Conservation (phyloP, 2,888 invertebrate species). For the Tinea trinotella region DNA sequence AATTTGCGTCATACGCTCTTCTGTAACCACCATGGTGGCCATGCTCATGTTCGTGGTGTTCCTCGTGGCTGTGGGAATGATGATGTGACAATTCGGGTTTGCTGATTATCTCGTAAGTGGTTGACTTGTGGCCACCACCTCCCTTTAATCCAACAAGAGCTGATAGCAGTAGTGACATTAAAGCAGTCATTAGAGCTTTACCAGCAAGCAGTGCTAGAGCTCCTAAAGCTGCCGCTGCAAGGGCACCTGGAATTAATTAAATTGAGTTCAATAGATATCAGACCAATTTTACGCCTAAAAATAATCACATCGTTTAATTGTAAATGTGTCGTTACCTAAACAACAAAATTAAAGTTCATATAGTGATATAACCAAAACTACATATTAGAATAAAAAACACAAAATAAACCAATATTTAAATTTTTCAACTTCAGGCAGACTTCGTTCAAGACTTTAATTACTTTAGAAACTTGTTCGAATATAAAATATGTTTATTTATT, state of each 20-base stretch:
- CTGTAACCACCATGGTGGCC: conserved; percentile 68
- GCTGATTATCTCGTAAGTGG: conserved; percentile 87
- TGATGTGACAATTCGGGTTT: conserved; percentile 84
- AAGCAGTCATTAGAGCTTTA: conserved; percentile 87
- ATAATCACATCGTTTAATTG: no score
- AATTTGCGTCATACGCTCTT: conserved; percentile 59
- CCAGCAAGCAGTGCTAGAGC: conserved; percentile 84
- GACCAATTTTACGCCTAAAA: background rate
- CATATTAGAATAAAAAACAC: no score
- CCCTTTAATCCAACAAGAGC: conserved; percentile 84
- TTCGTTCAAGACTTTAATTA: no score
- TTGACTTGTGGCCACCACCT: conserved; percentile 77
- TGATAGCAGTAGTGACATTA: conserved; percentile 84
- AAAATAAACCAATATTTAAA: no score
- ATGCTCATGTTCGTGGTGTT: conserved; percentile 69
- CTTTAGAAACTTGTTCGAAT: background rate
- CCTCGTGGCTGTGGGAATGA: conserved; percentile 80
- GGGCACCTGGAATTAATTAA: conserved; percentile 69
- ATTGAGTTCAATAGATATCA: no score
- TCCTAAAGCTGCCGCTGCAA: conserved; percentile 81
- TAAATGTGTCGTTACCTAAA: no score
- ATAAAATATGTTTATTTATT: background rate
- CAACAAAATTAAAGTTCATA: no score
- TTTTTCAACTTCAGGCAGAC: no score
- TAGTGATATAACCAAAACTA: no score